Conservation (phyloP, 2,113 vertebrate species). For the Larimichthys polyactis region DNA sequence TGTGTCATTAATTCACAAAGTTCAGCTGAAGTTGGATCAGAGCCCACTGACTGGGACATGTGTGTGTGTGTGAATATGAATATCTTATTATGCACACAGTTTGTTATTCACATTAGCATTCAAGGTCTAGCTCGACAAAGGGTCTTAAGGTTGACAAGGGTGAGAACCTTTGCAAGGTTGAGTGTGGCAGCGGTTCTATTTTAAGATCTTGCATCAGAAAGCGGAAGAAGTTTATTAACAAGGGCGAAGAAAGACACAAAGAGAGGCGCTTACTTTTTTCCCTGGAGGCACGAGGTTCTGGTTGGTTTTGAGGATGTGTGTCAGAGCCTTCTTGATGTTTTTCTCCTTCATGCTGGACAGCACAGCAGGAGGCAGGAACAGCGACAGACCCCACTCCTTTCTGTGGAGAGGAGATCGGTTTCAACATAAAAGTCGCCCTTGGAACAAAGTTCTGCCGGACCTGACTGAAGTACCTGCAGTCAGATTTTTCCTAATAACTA, state of each 20-base stretch:
- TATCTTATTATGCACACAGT: conserved; percentile 59
- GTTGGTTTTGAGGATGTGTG: conserved; percentile 99
- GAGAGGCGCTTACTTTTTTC: conserved; percentile 89
- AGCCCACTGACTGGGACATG: conserved; percentile 14
- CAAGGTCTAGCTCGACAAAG: conserved; percentile 29
- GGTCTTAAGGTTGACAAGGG: conserved; percentile 66
- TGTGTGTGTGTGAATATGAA: conserved; percentile 58
- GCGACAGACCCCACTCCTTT: conserved; percentile 97
- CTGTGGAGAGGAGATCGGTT: conserved; percentile 78
- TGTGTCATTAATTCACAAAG: conserved; percentile 28
- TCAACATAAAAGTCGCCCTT: background rate
- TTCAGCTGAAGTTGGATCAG: conserved; percentile 1
- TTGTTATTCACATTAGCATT: conserved; percentile 62
- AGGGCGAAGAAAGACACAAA: conserved; percentile 67
- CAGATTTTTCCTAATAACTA: background rate
- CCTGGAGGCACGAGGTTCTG: conserved; percentile 98
- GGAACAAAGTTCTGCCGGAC: background rate
- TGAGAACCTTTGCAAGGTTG: conserved; percentile 63
- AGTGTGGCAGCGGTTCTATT: conserved; percentile 59
- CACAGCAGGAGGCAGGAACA: conserved; percentile 95
- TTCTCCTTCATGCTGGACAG: conserved; percentile 99
- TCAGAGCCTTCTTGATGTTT: conserved; percentile 98
- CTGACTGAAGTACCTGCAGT: background rate
- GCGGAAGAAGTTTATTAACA: conserved; percentile 54
- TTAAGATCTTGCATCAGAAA: conserved; percentile 58